Evolutionary conservation across 2,888 invertebrate genomes (phyloP), one percentile per base, ranked within the genome.

Genomic region (Schrankia costaestrigalis): DNA sequence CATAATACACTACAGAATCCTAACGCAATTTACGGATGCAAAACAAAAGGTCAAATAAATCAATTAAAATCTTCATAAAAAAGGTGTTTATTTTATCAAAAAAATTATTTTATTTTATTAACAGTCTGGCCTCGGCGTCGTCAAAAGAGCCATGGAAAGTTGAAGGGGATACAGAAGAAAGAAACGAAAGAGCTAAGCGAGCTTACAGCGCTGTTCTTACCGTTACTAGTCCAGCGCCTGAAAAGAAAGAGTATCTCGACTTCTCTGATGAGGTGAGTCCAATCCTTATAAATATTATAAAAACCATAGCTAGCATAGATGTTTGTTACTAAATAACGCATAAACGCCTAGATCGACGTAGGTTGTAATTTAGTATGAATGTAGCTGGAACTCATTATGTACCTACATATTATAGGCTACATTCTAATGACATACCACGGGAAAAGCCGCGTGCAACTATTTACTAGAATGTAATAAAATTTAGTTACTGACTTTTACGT

Each of bases 121-220:
- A n/a, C 76, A 93, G 93, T 37, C 76, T 91, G 32, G 90, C 87
- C 43, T 89, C 89, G 50, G 90, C 87, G 28, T 89, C 89, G 47
- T 90, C 90, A 1, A 92, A 91, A 36, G 90, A 92, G 56, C 98
- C 98, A 0, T 99, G 99, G 99, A 92, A 91, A 61, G 90, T 94
- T 42, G 90, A 91, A 50, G 91, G 92, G 17, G 98, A 97, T 65
- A 92, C 94, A 0, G 89, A 89, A 0, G 95, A 94, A 55, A 90
- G 94, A 32, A 98, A 99, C 74, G 91, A 92, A 52, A 90, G 93
- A 47, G 98, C 97, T 0, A 91, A 91, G 64, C 91, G 92, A 56
- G 97, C 97, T 0, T 98, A 95, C 77, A 93, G 94, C 43, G 94
- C 97, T 0, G 90, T 98, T 37, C 89, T 97, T 28, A 97, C 96